Evolutionary conservation across 2,797 vertebrate species (phyloP), one percentile per base, ranked within the genome.

Genomic region (Bradypus variegatus): DNA sequence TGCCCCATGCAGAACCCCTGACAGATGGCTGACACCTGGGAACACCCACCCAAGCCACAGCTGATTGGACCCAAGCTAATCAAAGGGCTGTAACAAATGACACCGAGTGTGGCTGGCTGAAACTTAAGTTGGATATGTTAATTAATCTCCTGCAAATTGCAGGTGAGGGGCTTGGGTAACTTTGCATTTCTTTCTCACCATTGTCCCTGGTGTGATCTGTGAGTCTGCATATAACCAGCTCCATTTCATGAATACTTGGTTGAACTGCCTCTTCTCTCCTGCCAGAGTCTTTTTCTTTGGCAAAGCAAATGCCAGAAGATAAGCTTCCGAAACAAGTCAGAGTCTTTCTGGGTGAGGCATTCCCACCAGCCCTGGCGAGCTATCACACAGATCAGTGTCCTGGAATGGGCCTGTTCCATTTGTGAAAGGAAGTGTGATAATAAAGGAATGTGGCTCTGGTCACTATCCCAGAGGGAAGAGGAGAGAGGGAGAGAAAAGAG

Each of bases 381-480:
- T 93, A 95, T 96, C 92, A 79, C 94, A 95, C 80, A 73, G 88
- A 83, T 77, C 23, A 1, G 41, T 45, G 67, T 75, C 65, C 93
- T 72, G 87, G 81, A 82, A 67, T 80, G 36, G 60, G 94, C 62
- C 81, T 82, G 58, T 36, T 50, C 73, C 6, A 21, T 62, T 53
- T 76, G 64, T 64, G 90, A 93, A 93, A 96, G 93, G 94, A 96
- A 96, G 93, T 84, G n/a, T 90, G 96, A 96, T 96, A 96, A 95
- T 89, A 64, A 85, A 95, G 89, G 95, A 97, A 96, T 95, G 95
- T 50, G 12, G n/a, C 65, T 92, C 72, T 72, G 69, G 69, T 88
- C 82, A 25, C 65, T 36, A 73, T 64, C 70, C 58, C 81, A 70
- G 58, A 70, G 73, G 38, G 77, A 91, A 85, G 62, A 45, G 65